These are phyloP conservation scores for Rhorus exstirpatorius DNA, from an alignment of 2,888 invertebrate genomes.

Conservation along the genomic window DNA sequence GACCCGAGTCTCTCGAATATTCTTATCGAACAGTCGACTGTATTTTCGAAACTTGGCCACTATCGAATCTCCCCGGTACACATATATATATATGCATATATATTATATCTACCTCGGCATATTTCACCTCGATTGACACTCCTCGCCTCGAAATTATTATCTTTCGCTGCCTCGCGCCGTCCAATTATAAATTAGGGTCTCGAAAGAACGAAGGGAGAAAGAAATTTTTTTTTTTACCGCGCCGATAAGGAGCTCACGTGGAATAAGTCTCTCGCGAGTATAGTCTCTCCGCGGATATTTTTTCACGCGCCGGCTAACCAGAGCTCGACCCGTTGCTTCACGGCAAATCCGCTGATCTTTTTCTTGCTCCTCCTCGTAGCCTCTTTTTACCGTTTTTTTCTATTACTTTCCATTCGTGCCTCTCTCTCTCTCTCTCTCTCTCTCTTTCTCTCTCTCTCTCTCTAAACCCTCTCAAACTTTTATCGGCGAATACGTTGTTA, in stretches of 20 bases:
- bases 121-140: conserved; percentile 71
- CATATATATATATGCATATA: neutral
- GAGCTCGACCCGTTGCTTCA: conserved; percentile 50
- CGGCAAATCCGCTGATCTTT: conserved; percentile 63
- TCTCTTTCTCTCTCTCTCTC: conserved; percentile 32
- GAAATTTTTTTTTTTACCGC: conserved; percentile 21
- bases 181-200: conserved; percentile 75
- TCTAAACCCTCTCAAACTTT: conserved; percentile 63
- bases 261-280: conserved; percentile 54
- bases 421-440: conserved; percentile 2
- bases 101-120: conserved; percentile 52
- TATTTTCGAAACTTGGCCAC: conserved; percentile 11
- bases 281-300: conserved; percentile 19
- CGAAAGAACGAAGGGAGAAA: conserved; percentile 31
- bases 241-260: conserved; percentile 58
- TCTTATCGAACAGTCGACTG: neutral
- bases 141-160: conserved; percentile 68
- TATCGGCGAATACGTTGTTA: conserved; percentile 74
- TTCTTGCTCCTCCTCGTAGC: conserved; percentile 55
- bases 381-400: conserved; percentile 36
- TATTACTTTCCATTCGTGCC: conserved; percentile 37
- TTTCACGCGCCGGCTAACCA: conserved; percentile 55
- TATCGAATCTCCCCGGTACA: neutral
- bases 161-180: conserved; percentile 44
- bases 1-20: neutral